phyloP scores from a whole-genome alignment of 2,113 vertebrate genomes.

The Hassar affinis region DNA sequence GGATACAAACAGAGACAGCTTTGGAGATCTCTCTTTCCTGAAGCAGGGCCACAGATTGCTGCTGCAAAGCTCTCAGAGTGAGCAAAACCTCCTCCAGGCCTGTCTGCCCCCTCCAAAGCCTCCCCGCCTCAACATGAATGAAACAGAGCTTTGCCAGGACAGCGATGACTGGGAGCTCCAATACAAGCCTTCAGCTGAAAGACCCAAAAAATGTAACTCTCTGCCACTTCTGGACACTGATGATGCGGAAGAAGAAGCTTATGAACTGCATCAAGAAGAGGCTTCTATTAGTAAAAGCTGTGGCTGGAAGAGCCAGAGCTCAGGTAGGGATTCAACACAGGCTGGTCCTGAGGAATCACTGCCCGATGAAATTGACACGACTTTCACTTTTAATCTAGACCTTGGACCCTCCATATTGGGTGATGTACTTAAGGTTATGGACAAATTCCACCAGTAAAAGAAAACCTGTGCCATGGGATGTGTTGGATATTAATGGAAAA shows the following conservation, averaged over 20 bases:
- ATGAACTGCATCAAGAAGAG: slow-evolving; percentile 43
- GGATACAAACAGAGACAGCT: slow-evolving; percentile 65
- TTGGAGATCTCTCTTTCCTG: slow-evolving; percentile 76
- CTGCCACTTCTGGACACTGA: slow-evolving; percentile 70
- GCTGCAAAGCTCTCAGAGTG: slow-evolving; percentile 75
- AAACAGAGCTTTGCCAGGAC: slow-evolving; percentile 53
- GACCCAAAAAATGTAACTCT: slow-evolving; percentile 68
- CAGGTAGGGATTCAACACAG: slow-evolving; percentile 69
- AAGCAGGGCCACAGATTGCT: slow-evolving; percentile 66
- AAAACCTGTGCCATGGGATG: slow-evolving; percentile 9
- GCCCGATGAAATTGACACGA: slow-evolving; percentile 62
- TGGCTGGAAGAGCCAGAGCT: slow-evolving; percentile 56
- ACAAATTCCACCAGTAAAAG: slow-evolving; percentile 73
- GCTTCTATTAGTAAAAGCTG: slow-evolving; percentile 29
- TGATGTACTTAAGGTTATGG: slow-evolving; percentile 89
- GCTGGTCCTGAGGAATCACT: slow-evolving; percentile 66
- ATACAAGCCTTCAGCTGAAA: slow-evolving; percentile 40
- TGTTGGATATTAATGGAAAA: slow-evolving; percentile 17
- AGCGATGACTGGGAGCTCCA: background rate
- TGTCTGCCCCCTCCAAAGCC: slow-evolving; percentile 88
- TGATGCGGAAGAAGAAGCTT: slow-evolving; percentile 50
- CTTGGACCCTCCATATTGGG: slow-evolving; percentile 91
- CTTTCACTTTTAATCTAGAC: slow-evolving; percentile 77
- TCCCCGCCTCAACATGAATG: slow-evolving; percentile 85
- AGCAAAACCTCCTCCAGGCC: slow-evolving; percentile 78